A percentile compares a stretch with the other conserved stretches of the same genome.
These are phyloP conservation scores for Serranochromis macrocephalus DNA, from an alignment of 2,113 vertebrate species.

Conservation along the genomic window DNA sequence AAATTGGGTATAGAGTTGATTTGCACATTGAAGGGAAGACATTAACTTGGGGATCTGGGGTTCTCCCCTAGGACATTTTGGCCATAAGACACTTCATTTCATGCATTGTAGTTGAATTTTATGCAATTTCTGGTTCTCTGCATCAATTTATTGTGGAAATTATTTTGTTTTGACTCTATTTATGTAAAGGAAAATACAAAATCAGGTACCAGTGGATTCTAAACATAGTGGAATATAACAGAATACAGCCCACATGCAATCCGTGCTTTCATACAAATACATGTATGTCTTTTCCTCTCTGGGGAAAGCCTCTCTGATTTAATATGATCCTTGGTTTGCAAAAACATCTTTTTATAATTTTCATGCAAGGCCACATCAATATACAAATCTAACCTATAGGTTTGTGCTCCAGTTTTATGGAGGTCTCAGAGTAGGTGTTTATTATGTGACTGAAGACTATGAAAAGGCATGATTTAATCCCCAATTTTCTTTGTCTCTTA, in stretches of 20 bases:
- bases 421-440: background rate
- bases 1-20: background rate
- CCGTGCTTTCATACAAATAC: background rate
- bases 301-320: background rate
- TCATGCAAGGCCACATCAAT: background rate
- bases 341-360: background rate
- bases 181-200: background rate
- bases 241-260: background rate
- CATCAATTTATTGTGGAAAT: background rate
- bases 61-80: background rate
- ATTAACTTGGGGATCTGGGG: background rate
- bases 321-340: background rate
- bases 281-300: background rate
- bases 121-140: background rate
- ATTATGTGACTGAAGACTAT: background rate
- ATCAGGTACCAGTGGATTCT: background rate
- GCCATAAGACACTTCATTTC: background rate
- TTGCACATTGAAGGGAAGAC: background rate
- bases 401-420: background rate
- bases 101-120: background rate
- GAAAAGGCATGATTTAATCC: background rate
- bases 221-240: background rate
- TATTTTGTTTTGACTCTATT: background rate
- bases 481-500: background rate
- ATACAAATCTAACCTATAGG: background rate